Base-by-base conservation (phyloP, 1,140 invertebrate genomes). In the Branchinecta lindahli region DNA sequence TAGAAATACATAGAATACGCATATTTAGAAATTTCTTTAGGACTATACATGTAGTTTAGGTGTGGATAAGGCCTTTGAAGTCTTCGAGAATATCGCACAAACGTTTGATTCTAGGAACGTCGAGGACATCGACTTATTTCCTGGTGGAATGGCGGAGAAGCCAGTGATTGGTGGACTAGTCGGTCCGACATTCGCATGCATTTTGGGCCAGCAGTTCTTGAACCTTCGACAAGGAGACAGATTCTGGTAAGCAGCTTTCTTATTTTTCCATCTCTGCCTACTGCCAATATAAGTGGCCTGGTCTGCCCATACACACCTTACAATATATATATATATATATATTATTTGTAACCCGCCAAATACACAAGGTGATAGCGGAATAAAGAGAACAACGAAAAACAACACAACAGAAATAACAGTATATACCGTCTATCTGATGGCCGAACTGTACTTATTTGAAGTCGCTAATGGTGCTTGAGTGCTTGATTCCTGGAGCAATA, bases 121-220 rank as follows among this genome's bases (percentile, higher is more conserved):
- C 5, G 81, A 80, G 72, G 79, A 82, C 72, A 75, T 82, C 71
- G 81, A 82, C 75, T 72, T 82, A 44, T 82, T 80, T 74, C 76
- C 81, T 61, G 82, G 80, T 33, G 82, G 90, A 67, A 87, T 95
- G 84, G 87, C 89, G 70, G 94, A 96, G 77, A 81, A 86, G 61
- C 86, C 87, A 0, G 81, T 94, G 0, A 87, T 89, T 74, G 91
- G 91, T 12, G 94, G 92, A 8, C 78, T 96, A 0, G 89, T 97
- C 0, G 95, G 95, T 8, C 94, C 95, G 0, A 97, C 94, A 0
- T 91, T 97, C 77, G 93, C 92, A 44, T 98, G 95, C 76, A 93
- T 98, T 72, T 90, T 98, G 73, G 93, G 89, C 45, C 91, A 93
- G 71, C 94, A 97, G 80, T 96, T 96, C 81, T 81, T 89, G 72